Evolutionary conservation across 2,888 invertebrate genomes (phyloP), one percentile per base, ranked within the genome.

Genomic region (Odontomyia ornata): DNA sequence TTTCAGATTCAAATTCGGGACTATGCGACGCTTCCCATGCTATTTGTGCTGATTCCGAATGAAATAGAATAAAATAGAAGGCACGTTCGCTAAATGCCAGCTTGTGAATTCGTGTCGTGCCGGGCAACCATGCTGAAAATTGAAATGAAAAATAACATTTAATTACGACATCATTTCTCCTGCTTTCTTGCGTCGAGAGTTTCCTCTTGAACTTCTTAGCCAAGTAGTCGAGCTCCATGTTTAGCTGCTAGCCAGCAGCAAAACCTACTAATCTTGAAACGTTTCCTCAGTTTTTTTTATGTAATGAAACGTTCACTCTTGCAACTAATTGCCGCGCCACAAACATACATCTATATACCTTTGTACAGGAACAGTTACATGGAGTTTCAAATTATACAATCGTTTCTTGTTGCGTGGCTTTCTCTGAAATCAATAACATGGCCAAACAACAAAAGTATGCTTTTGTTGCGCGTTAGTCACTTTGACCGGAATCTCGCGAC

Each of bases 381-480:
- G 52, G 15, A 52, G 52, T 52, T 52, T 52, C 7, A 18, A 52
- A 52, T 52, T 52, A 52, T 52, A 52, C 52, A 52, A 52, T 18
- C 52, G 4, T n/a, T 52, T 15, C 52, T 52, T 15, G 52, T 52
- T 36, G 36, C 36, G 7, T 52, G 15, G 18, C 52, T 52, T 52
- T 52, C 52, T 52, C 52, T 52, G 52, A 18, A 52, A 52, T n/a
- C 52, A 52, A 52, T n/a, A 52, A 15, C 52, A 52, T 52, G 52
- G 52, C 15, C 15, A 52, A n/a, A 15, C 52, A 52, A 52, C 52
- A 52, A 52, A 52, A 52, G 52, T 15, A 52, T 52, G 52, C 7
- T 15, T 52, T 36, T 3, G 5, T 36, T 13, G 52, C 52, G 52
- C 52, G 52, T 13, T 52, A 52, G 52, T 52, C 52, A 52, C 52